Conservation (phyloP, 1,140 invertebrate genomes). For the Zaprionus davidi region DNA sequence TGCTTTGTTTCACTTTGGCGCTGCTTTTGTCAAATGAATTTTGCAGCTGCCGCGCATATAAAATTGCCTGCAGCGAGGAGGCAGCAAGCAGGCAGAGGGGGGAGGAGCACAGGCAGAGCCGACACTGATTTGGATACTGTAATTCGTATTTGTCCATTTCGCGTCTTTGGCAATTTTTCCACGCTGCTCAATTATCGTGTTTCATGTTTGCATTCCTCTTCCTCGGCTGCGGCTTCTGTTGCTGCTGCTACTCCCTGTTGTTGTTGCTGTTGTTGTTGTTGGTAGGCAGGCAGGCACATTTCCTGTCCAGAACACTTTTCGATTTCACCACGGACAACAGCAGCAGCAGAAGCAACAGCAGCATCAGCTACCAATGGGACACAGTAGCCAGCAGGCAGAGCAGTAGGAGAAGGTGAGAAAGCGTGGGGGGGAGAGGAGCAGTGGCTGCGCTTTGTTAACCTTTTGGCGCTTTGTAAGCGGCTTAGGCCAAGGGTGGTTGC, state of each 20-base stretch:
- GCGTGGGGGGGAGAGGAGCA: slow-evolving; percentile 11
- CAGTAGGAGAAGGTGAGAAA: not conserved
- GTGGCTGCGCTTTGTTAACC: slow-evolving; percentile 50
- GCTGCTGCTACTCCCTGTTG: slow-evolving; percentile 38
- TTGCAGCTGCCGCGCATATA: slow-evolving; percentile 71
- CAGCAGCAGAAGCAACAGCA: slow-evolving; percentile 21
- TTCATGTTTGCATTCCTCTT: slow-evolving; percentile 79
- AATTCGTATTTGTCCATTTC: slow-evolving; percentile 83
- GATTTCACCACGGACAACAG: slow-evolving; percentile 52
- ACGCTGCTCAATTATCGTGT: slow-evolving; percentile 82
- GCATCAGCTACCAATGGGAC: slow-evolving; percentile 8
- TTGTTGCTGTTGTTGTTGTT: slow-evolving; percentile 2
- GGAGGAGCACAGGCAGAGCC: slow-evolving; percentile 25
- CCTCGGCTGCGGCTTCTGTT: slow-evolving; percentile 53
- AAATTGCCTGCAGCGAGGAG: slow-evolving; percentile 57
- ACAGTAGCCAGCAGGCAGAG: slow-evolving; percentile 55
- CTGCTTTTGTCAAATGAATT: slow-evolving; percentile 79
- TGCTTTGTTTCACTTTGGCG: slow-evolving; percentile 67
- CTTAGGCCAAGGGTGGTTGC: slow-evolving; percentile 43
- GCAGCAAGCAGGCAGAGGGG: slow-evolving; percentile 24
- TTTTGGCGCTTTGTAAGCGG: slow-evolving; percentile 58
- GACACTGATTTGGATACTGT: slow-evolving; percentile 82
- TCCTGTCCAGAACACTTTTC: slow-evolving; percentile 78
- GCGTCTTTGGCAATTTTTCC: slow-evolving; percentile 82
- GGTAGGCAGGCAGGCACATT: slow-evolving; percentile 49